Evolutionary conservation across 2,113 vertebrate species (phyloP).

Genomic region (Oryzias curvinotus): DNA sequence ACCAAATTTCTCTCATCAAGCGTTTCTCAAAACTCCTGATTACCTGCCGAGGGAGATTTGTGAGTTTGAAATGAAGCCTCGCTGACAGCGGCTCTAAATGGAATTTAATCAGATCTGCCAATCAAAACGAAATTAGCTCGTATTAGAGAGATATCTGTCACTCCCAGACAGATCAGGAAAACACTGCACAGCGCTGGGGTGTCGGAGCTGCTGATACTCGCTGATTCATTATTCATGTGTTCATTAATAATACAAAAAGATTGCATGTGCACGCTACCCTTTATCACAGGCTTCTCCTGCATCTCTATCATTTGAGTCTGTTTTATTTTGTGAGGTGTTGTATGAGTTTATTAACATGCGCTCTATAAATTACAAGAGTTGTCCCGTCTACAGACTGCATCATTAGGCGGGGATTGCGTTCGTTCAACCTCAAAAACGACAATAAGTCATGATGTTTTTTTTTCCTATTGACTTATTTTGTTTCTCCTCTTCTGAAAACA

Average conservation of each 20-base stretch:
- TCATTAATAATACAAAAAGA: slow-evolving; percentile 6
- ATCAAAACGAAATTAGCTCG: slow-evolving; percentile 48
- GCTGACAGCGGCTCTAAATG: slow-evolving; percentile 52
- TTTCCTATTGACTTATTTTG: too few relatives aligned
- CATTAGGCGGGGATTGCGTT: too few relatives aligned
- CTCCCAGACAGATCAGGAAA: slow-evolving; percentile 28
- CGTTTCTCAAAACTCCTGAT: slow-evolving; percentile 52
- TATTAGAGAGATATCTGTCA: slow-evolving; percentile 53
- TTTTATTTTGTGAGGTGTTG: too few relatives aligned
- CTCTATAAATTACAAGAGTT: too few relatives aligned
- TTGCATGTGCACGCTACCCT: not conserved
- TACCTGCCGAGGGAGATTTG: slow-evolving; percentile 42
- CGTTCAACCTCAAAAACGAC: too few relatives aligned
- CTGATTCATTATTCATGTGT: slow-evolving; percentile 18
- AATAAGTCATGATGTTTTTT: too few relatives aligned
- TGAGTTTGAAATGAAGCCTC: slow-evolving; percentile 49
- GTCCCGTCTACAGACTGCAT: too few relatives aligned
- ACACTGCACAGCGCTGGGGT: not conserved
- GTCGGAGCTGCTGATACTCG: slow-evolving; percentile 6
- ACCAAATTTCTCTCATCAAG: slow-evolving; percentile 63
- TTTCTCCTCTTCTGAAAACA: too few relatives aligned
- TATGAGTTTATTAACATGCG: too few relatives aligned
- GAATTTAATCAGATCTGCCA: slow-evolving; percentile 58
- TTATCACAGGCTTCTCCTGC: too few relatives aligned
- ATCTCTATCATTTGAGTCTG: too few relatives aligned